Percentiles rank a stretch among this genome's conserved stretches.
Conservation (phyloP, 2,888 invertebrate species). For the Molorchus minor region DNA sequence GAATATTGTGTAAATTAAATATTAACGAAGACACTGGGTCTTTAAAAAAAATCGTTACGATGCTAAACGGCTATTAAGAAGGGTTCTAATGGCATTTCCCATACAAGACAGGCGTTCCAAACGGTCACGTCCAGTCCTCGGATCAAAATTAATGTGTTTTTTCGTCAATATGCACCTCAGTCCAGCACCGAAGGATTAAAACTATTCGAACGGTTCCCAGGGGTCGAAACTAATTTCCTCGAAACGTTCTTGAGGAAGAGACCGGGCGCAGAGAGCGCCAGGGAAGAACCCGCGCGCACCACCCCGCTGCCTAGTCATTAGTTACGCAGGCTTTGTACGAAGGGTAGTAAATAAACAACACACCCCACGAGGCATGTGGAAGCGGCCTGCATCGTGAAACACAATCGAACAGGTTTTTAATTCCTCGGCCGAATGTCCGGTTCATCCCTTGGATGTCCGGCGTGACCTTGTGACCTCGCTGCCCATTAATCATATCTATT, state of each 20-base stretch:
- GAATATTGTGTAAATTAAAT: too few relatives aligned
- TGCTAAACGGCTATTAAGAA: too few relatives aligned
- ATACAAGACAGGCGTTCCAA: conserved; percentile 3
- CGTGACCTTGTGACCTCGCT: conserved; percentile 61
- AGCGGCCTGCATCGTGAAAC: conserved; percentile 44
- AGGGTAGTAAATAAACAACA: conserved; percentile 58
- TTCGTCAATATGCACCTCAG: conserved; percentile 7
- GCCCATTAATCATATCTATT: conserved; percentile 65
- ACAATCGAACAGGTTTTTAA: conserved; percentile 58
- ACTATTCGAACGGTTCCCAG: conserved; percentile 29
- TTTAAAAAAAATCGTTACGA: too few relatives aligned
- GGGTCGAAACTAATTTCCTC: conserved; percentile 30
- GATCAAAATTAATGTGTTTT: conserved; percentile 34
- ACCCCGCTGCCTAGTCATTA: conserved; percentile 49
- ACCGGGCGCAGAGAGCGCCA: conserved; percentile 10
- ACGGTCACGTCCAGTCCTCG: conserved; percentile 15
- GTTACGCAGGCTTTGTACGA: conserved; percentile 56
- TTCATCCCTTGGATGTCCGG: conserved; percentile 62
- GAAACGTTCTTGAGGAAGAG: conserved; percentile 30
- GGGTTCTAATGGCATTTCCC: neutral
- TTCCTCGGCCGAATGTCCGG: conserved; percentile 58
- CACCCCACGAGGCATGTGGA: conserved; percentile 55
- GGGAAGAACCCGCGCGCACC: conserved; percentile 17
- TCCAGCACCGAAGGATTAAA: conserved; percentile 33
- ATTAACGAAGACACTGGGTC: too few relatives aligned